Base-by-base conservation (phyloP, 2,888 invertebrate genomes). In the Argyresthia goedartella region DNA sequence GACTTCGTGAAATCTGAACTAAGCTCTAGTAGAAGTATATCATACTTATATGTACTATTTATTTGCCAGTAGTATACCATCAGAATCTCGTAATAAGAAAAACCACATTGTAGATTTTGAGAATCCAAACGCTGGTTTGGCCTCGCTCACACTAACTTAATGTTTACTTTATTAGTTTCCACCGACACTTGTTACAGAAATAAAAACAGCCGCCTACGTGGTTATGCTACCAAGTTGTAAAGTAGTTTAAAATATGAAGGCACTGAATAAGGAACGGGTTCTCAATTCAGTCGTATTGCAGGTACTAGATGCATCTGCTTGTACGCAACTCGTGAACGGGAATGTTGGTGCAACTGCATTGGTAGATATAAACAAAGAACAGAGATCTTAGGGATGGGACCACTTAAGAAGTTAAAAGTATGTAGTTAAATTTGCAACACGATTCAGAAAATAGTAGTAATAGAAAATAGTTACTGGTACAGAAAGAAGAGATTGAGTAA, bases 101-200 rank as follows among this genome's bases (percentile, higher is more conserved):
- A 44, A 15, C n/a, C 14, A 44, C 44, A 15, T 14, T 64, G 59
- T 59, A 63, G 34, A 16, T 25, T 25, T 25, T 25, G 25, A 25
- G 25, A 25, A 25, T 25, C 25, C 25, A 25, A 25, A 25, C 25
- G 25, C 25, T 25, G 25, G 48, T 14, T 34, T 48, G 72, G 69
- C 73, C 76, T 76, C 70, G 44, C 25, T 1, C 65, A 65, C 63
- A 64, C 64, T 76, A 73, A 71, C 71, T 67, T 69, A 78, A 81
- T 81, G 76, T 81, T 82, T 82, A 77, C 77, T 62, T 75, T 78
- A 78, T 75, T 76, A 77, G 77, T 81, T 79, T 79, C 69, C 73
- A 69, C 76, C 69, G 50, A 43, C 50, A 34, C 34, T 66, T 75
- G 70, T 64, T 64, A 69, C 71, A 72, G 71, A 73, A 73, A 80